A percentile compares a stretch with the other conserved stretches of the same genome.
These are phyloP conservation scores for Neopipo cinnamomea DNA, from an alignment of 2,113 vertebrate species.

Conservation along the genomic window DNA sequence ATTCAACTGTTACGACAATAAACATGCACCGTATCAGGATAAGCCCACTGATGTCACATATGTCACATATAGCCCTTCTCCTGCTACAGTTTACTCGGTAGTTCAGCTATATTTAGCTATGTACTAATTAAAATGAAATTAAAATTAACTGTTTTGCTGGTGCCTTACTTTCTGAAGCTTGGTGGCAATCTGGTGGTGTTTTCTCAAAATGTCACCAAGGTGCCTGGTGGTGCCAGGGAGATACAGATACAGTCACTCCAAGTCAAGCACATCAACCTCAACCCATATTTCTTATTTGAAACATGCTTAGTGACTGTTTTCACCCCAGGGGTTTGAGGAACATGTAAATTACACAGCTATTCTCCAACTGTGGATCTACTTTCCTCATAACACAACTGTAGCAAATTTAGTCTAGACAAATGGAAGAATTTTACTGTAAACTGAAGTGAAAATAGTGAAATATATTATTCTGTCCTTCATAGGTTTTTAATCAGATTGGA, in stretches of 20 bases:
- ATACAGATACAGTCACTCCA: not conserved
- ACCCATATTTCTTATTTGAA: not conserved
- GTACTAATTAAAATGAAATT: not conserved
- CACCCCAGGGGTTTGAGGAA: not conserved
- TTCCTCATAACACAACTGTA: not conserved
- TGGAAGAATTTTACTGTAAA: not conserved
- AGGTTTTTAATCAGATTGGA: not conserved
- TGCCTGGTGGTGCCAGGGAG: not conserved
- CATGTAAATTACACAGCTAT: not conserved
- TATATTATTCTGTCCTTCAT: not conserved
- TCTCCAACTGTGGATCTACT: not conserved
- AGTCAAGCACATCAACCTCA: not conserved
- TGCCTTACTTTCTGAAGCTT: not conserved
- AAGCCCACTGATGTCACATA: not conserved
- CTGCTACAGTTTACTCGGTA: not conserved
- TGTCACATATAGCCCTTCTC: not conserved
- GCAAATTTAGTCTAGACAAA: not conserved
- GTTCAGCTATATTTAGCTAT: not conserved
- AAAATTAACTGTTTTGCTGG: not conserved
- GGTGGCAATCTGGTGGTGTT: not conserved
- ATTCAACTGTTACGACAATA: not conserved
- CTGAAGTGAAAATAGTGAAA: not conserved
- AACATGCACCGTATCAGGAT: not conserved
- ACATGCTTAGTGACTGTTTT: not conserved
- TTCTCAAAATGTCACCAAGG: fast-evolving